phyloP scores from a whole-genome alignment of 2,113 vertebrate species.

The Neotragus moschatus region DNA sequence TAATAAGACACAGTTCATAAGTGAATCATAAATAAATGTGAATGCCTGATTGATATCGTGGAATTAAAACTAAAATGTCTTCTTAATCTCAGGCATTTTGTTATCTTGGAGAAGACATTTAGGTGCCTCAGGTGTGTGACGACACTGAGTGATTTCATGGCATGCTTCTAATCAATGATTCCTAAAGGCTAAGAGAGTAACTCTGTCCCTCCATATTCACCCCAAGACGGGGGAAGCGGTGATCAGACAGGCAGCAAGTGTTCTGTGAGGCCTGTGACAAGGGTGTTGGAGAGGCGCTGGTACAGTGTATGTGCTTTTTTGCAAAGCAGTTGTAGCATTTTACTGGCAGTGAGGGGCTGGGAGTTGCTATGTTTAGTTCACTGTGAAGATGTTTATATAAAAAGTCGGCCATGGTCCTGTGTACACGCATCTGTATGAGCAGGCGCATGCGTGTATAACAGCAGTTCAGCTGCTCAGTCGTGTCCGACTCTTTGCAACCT shows the following conservation, averaged over 20 bases:
- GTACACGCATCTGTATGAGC: not conserved
- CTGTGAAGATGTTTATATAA: not conserved
- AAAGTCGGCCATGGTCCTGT: not conserved
- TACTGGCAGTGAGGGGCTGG: not conserved
- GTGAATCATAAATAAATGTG: not conserved
- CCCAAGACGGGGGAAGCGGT: not conserved
- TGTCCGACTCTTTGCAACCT: not conserved
- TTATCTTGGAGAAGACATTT: not conserved
- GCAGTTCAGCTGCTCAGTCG: not conserved
- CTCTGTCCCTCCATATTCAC: not conserved
- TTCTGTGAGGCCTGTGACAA: not conserved
- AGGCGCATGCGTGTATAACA: not conserved
- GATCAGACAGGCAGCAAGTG: not conserved
- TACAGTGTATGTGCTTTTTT: not conserved
- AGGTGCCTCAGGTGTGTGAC: not conserved
- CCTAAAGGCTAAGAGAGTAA: not conserved
- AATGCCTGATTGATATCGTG: not conserved
- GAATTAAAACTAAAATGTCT: not conserved
- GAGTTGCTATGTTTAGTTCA: not conserved
- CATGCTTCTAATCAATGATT: not conserved
- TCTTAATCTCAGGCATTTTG: not conserved
- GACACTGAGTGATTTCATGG: not conserved
- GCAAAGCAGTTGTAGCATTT: not conserved
- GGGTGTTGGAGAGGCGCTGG: not conserved
- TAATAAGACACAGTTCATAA: not conserved